Evolutionary conservation across 2,797 vertebrate species (phyloP).

Genomic region (Iguana delicatissima): DNA sequence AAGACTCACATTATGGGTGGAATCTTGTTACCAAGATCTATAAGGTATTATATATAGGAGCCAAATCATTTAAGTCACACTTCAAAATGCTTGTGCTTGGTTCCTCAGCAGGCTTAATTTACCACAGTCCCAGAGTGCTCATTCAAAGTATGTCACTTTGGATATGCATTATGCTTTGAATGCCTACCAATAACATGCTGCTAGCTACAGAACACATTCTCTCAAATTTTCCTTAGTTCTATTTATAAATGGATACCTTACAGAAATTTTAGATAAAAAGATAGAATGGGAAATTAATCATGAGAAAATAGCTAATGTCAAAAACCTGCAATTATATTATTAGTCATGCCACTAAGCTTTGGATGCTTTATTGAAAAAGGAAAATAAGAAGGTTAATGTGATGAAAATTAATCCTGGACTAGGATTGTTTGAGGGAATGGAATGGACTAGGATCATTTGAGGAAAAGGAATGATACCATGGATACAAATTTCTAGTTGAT

Average conservation of each 20-base stretch:
- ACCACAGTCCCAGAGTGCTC: neutral
- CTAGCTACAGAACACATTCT: conserved; percentile 24
- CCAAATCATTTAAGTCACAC: neutral
- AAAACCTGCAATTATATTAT: conserved; percentile 38
- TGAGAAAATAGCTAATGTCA: conserved; percentile 48
- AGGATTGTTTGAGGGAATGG: neutral
- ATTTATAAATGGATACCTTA: neutral
- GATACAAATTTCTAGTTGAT: neutral
- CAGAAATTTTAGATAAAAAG: conserved; percentile 4
- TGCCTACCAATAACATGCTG: neutral
- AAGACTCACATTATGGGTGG: neutral
- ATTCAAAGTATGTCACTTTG: neutral
- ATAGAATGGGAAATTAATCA: conserved; percentile 29
- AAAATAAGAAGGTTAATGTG: conserved; percentile 36
- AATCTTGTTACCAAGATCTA: neutral
- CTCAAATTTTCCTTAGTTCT: conserved; percentile 30
- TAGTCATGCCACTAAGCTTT: conserved; percentile 46
- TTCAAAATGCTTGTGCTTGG: neutral
- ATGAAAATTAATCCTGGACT: conserved; percentile 22
- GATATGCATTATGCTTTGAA: neutral
- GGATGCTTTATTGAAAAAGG: neutral
- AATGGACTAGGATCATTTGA: neutral
- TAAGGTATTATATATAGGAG: neutral
- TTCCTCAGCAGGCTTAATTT: neutral
- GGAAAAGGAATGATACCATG: neutral